Base-by-base conservation (phyloP, 2,113 vertebrate genomes). In the Bothrops jararaca region DNA sequence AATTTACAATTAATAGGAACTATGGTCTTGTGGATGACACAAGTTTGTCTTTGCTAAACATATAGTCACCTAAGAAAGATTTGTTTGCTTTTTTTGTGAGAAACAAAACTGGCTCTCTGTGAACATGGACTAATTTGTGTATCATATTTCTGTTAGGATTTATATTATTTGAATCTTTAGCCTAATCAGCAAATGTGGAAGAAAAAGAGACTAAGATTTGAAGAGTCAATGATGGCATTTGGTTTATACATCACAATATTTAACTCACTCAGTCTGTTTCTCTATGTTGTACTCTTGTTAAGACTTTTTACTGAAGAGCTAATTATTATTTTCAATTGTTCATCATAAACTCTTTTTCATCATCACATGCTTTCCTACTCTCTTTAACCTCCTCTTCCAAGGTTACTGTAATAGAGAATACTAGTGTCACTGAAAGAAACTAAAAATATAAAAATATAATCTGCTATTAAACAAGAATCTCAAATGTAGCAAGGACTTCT, bases 321-420 rank as follows among this genome's bases (percentile, higher is more conserved):
- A 96, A 97, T 97, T 96, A 97, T 95, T 98, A 94, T 97, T 97
- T 97, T 97, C 93, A 85, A 90, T 96, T 90, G 93, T 96, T 94
- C 95, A 95, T 95, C 94, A 54, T 95, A 95, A 91, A 92, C 95
- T 91, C 94, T 85, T 95, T 97, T 94, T 95, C 93, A 95, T 90
- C 91, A 92, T 74, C 86, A 95, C 94, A 94, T 92, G 95, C 92
- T 95, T 94, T 96, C 90, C 93, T 87, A 89, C 94, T 88, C 92
- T 90, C 60, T 89, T 95, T 94, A 87, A 45, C 94, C 94, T 94
- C 93, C 95, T 95, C 93, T 94, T 60, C 95, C 89, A 95, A 94
- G 87, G 95, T 94, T 95, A 95, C 95, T 88, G 85, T 94, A 94
- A 95, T 95, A 94, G 95, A 94, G 91, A 95, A 93, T 89, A 86